phyloP scores from a whole-genome alignment of 2,888 invertebrate genomes.

The Aproaerema taeniolella region DNA sequence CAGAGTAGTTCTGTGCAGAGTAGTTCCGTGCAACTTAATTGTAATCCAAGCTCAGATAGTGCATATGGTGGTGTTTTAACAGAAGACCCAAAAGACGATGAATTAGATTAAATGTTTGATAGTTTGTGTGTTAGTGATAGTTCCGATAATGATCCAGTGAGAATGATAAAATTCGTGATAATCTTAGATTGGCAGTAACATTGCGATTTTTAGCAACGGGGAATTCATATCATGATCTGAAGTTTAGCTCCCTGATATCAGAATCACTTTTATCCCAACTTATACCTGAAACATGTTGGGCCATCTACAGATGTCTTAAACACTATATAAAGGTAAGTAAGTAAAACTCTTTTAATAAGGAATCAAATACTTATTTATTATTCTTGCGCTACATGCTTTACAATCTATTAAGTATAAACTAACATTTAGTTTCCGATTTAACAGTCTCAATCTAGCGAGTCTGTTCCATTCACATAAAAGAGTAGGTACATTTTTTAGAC shows the following conservation, averaged over 20 bases:
- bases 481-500: not conserved
- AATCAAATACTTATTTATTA: too few relatives aligned
- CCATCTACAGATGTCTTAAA: constrained; percentile 3
- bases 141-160: not conserved
- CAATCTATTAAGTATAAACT: too few relatives aligned
- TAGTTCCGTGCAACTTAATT: not conserved
- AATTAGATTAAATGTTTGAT: not conserved
- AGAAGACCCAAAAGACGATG: not conserved
- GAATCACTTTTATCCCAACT: not conserved
- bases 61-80: not conserved
- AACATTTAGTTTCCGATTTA: not conserved
- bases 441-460: not conserved
- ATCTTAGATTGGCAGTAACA: not conserved
- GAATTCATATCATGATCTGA: constrained; percentile 3
- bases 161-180: not conserved
- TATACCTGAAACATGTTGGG: constrained; percentile 5
- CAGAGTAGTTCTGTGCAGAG: too few relatives aligned
- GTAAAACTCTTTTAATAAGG: not conserved
- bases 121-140: not conserved
- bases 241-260: constrained; percentile 6
- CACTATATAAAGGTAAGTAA: constrained; percentile 5
- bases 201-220: constrained; percentile 4
- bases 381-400: too few relatives aligned
- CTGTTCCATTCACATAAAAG: not conserved
- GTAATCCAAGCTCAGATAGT: not conserved